A percentile compares a stretch with the other conserved stretches of the same genome.
Conservation (phyloP, 2,797 vertebrate species). For the Nasua narica region DNA sequence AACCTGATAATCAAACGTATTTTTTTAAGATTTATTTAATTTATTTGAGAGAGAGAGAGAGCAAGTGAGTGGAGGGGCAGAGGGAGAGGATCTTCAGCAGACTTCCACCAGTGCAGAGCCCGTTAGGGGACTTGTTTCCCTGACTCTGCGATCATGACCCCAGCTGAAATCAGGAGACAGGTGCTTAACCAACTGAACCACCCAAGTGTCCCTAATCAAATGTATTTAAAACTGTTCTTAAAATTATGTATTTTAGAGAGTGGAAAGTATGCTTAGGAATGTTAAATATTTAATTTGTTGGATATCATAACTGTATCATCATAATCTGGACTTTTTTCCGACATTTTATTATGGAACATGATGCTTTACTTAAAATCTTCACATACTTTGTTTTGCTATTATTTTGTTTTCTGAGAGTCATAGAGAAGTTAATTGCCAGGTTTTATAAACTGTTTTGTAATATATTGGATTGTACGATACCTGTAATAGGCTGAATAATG, state of each 20-base stretch:
- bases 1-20: not conserved
- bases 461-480: not conserved
- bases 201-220: not conserved
- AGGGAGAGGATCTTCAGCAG: not conserved
- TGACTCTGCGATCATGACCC: not conserved
- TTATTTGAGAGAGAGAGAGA: not conserved
- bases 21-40: not conserved
- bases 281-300: slow-evolving; percentile 2
- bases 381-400: not conserved
- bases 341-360: slow-evolving; percentile 20
- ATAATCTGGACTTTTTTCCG: not conserved
- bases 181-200: not conserved
- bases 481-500: not conserved
- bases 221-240: not conserved
- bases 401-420: not conserved
- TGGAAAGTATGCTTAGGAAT: not conserved
- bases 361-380: not conserved
- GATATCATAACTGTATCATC: not conserved
- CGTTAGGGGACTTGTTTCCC: not conserved
- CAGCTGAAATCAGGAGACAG: not conserved
- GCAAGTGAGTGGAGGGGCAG: not conserved
- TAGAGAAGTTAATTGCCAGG: not conserved
- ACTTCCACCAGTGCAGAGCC: not conserved
- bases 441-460: not conserved
- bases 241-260: not conserved